Conservation (phyloP, 2,113 vertebrate genomes). For the Chaetodon auriga region DNA sequence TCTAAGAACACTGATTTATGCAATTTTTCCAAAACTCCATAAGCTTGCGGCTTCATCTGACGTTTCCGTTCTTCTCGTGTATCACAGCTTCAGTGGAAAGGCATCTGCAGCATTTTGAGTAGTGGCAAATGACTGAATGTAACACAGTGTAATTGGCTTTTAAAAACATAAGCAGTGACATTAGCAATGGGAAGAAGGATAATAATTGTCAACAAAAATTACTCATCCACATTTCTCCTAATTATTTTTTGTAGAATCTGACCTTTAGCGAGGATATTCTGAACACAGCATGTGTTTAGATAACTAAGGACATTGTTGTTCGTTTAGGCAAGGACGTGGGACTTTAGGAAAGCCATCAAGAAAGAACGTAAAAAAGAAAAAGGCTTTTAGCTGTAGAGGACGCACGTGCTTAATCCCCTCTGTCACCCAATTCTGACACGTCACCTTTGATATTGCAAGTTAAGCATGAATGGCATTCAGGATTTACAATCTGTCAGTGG, state of each 20-base stretch:
- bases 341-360: not conserved
- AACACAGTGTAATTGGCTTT: not conserved
- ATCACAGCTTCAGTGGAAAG: not conserved
- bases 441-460: slow-evolving; percentile 51
- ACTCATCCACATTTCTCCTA: not conserved
- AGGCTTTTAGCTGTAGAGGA: slow-evolving; percentile 15
- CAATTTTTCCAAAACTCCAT: not conserved
- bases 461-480: slow-evolving; percentile 28
- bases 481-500: slow-evolving; percentile 30
- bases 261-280: slow-evolving; percentile 1
- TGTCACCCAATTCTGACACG: slow-evolving; percentile 17
- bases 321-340: not conserved
- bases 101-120: not conserved
- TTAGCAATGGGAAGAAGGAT: not conserved
- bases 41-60: not conserved
- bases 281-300: not conserved
- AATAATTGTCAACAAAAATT: not conserved
- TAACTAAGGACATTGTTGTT: not conserved
- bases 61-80: not conserved
- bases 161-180: not conserved
- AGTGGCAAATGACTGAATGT: not conserved
- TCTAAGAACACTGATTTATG: not conserved
- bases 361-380: slow-evolving; percentile 3
- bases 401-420: slow-evolving; percentile 35
- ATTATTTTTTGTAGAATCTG: not conserved